A percentile compares a stretch with the other conserved stretches of the same genome.
phyloP scores from a whole-genome alignment of 2,113 vertebrate genomes.

The Carassius auratus region DNA sequence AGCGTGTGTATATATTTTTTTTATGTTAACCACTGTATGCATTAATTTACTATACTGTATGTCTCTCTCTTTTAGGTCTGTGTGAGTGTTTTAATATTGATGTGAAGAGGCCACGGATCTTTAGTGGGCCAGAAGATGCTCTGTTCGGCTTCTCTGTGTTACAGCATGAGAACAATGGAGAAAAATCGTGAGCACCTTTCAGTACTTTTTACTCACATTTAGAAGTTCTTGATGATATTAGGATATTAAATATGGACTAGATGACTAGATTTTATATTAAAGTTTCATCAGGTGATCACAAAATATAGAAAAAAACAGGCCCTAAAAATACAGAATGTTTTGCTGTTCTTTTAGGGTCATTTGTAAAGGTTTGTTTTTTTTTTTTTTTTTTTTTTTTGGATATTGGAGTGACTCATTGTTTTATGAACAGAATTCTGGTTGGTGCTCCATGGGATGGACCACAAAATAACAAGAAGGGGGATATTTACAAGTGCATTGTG shows the following conservation, averaged over 20 bases:
- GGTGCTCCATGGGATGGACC: slow-evolving; percentile 91
- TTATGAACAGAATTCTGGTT: slow-evolving; percentile 84
- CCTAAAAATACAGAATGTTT: background rate
- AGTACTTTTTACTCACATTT: background rate
- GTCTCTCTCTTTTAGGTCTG: slow-evolving; percentile 69
- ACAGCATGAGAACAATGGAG: slow-evolving; percentile 76
- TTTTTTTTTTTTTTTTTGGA: background rate
- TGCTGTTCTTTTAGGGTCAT: background rate
- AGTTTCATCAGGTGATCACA: background rate
- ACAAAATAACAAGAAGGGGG: slow-evolving; percentile 82
- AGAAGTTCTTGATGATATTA: background rate
- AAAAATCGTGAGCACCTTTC: slow-evolving; percentile 79
- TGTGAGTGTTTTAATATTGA: slow-evolving; percentile 88
- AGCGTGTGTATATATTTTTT: background rate
- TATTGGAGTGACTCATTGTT: slow-evolving; percentile 19
- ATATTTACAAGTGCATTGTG: slow-evolving; percentile 86
- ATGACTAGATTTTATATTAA: background rate
- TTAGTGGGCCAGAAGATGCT: slow-evolving; percentile 80
- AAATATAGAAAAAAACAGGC: background rate
- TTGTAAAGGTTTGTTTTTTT: background rate
- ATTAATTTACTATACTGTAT: background rate
- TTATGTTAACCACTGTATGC: background rate
- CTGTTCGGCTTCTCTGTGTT: slow-evolving; percentile 91
- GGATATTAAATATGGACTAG: too few relatives aligned
- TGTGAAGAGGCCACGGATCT: slow-evolving; percentile 77